Percentiles rank a stretch among this genome's conserved stretches.
These are phyloP conservation scores for Notamacropus eugenii DNA, from an alignment of 2,797 vertebrate genomes.

Conservation along the genomic window DNA sequence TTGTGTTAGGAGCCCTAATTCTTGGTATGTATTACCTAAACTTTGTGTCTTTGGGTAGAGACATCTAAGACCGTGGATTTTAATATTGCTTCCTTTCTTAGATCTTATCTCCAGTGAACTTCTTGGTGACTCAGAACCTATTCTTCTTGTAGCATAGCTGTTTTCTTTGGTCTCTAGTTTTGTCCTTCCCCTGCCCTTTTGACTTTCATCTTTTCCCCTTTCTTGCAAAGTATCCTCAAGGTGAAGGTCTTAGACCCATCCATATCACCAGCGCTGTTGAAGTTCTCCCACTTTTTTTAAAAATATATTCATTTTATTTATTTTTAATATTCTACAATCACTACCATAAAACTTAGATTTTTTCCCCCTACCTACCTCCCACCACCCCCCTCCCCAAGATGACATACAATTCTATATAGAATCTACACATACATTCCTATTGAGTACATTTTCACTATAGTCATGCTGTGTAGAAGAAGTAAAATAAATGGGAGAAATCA, in stretches of 20 bases:
- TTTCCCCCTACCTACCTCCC: too few relatives aligned
- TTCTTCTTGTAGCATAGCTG: background rate
- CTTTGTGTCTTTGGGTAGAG: background rate
- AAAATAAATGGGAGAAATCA: too few relatives aligned
- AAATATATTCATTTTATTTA: too few relatives aligned
- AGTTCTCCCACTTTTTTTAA: background rate
- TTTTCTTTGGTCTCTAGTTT: background rate
- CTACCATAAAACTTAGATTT: too few relatives aligned
- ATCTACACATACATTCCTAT: too few relatives aligned
- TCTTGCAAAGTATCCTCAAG: background rate
- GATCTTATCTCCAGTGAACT: too few relatives aligned
- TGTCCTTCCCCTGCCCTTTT: background rate
- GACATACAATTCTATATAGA: too few relatives aligned
- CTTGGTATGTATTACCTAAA: background rate
- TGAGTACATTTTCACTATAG: too few relatives aligned
- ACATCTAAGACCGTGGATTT: background rate
- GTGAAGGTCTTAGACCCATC: background rate
- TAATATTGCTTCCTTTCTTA: background rate
- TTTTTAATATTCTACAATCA: too few relatives aligned
- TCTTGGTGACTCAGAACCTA: background rate
- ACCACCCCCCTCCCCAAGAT: too few relatives aligned
- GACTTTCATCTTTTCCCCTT: background rate
- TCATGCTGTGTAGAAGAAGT: too few relatives aligned
- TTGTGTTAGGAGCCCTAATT: background rate
- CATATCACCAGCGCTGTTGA: background rate